Conservation (phyloP, 2,888 invertebrate species). For the Sialis fuliginosa region DNA sequence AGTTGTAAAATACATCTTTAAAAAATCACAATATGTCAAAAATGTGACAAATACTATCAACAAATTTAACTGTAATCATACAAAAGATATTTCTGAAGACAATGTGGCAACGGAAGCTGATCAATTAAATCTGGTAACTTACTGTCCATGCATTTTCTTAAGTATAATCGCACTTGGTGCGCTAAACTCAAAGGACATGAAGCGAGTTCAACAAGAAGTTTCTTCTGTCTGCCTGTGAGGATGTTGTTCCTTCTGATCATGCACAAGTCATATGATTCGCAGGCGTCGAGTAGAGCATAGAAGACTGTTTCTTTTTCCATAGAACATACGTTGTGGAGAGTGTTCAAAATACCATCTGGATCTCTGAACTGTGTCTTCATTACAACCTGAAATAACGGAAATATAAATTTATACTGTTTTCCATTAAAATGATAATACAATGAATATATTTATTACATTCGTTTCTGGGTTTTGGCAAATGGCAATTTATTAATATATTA, state of each 20-base stretch:
- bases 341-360: constrained; percentile 67
- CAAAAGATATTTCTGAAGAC: constrained; percentile 46
- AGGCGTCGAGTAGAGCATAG: constrained; percentile 50
- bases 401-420: not conserved
- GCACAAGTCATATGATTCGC: constrained; percentile 60
- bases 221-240: constrained; percentile 45
- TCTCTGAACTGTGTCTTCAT: constrained; percentile 73
- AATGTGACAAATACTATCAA: too few relatives aligned
- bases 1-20: too few relatives aligned
- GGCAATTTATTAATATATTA: not conserved
- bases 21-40: too few relatives aligned
- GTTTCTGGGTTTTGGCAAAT: not conserved
- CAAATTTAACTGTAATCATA: constrained; percentile 39
- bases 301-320: constrained; percentile 34
- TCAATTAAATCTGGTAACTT: constrained; percentile 35
- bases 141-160: constrained; percentile 38
- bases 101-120: constrained; percentile 43
- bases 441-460: not conserved
- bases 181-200: constrained; percentile 47
- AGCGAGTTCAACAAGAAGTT: constrained; percentile 43
- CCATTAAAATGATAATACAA: not conserved
- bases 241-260: constrained; percentile 58
- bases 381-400: constrained; percentile 35
- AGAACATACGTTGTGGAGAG: constrained; percentile 44
- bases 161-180: constrained; percentile 41